phyloP scores from a whole-genome alignment of 2,113 vertebrate species.

The Jacana jacana region DNA sequence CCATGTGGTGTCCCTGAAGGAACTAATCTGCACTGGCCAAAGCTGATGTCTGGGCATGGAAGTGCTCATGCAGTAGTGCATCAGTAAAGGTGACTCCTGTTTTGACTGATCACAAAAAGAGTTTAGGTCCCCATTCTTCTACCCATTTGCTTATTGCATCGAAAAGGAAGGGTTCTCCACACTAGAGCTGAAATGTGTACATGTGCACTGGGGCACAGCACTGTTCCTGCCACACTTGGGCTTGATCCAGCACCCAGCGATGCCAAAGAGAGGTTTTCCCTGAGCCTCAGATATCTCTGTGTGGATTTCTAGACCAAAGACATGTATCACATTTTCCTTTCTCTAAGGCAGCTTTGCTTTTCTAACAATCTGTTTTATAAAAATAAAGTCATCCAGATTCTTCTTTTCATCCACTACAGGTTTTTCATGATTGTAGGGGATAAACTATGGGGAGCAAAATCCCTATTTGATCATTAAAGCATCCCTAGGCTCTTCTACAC shows the following conservation, averaged over 20 bases:
- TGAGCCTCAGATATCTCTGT: background rate
- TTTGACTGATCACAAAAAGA: background rate
- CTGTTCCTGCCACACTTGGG: accelerated
- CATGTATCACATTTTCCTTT: background rate
- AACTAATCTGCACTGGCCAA: background rate
- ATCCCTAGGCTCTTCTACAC: background rate
- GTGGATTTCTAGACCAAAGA: background rate
- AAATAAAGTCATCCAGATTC: background rate
- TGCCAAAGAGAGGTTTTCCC: background rate
- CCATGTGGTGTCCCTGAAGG: background rate
- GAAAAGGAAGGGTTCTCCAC: background rate
- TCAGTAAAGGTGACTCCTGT: background rate
- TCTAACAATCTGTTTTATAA: background rate
- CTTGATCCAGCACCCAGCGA: background rate
- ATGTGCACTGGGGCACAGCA: background rate
- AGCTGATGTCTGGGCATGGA: background rate
- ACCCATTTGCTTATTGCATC: background rate
- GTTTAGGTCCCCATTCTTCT: background rate
- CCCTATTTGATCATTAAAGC: background rate
- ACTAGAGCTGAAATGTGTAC: background rate
- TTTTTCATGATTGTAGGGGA: background rate
- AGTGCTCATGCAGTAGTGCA: background rate
- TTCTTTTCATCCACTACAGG: background rate
- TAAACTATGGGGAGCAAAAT: background rate
- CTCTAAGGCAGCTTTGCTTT: background rate